phyloP scores from a whole-genome alignment of 2,888 invertebrate species.

The Macaria liturata region DNA sequence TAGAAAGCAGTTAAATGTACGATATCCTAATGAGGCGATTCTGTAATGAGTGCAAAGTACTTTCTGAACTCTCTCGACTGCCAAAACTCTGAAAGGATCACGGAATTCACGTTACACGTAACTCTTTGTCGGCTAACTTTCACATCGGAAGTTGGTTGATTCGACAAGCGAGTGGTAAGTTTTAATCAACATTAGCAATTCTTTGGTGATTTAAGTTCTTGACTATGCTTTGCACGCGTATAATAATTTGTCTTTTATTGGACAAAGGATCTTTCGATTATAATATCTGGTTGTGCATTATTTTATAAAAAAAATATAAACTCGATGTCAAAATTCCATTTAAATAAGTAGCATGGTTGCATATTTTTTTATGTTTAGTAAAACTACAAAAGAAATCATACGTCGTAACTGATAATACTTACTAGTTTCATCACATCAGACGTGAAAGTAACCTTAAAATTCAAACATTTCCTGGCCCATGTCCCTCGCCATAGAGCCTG shows the following conservation, averaged over 20 bases:
- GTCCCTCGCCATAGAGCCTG: slow-evolving; percentile 70
- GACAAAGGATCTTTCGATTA: no score
- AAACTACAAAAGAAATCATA: no score
- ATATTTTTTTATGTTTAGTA: no score
- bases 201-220: not conserved
- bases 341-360: no score
- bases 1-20: slow-evolving; percentile 24
- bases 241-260: no score
- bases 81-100: slow-evolving; percentile 24
- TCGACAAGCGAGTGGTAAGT: slow-evolving; percentile 26
- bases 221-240: no score
- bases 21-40: slow-evolving; percentile 25
- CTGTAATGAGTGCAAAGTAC: slow-evolving; percentile 24
- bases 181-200: slow-evolving; percentile 39
- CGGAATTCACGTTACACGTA: slow-evolving; percentile 27
- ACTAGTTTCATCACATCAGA: slow-evolving; percentile 61
- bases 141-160: slow-evolving; percentile 30
- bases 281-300: no score
- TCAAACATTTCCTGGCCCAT: slow-evolving; percentile 61
- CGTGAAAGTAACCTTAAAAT: slow-evolving; percentile 37
- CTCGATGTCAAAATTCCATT: no score
- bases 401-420: slow-evolving; percentile 31
- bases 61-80: slow-evolving; percentile 21
- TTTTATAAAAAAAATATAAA: no score
- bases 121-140: slow-evolving; percentile 26